A percentile compares a stretch with the other conserved stretches of the same genome.
Conservation (phyloP, 2,888 invertebrate species). For the Agrilus cyanescens region DNA sequence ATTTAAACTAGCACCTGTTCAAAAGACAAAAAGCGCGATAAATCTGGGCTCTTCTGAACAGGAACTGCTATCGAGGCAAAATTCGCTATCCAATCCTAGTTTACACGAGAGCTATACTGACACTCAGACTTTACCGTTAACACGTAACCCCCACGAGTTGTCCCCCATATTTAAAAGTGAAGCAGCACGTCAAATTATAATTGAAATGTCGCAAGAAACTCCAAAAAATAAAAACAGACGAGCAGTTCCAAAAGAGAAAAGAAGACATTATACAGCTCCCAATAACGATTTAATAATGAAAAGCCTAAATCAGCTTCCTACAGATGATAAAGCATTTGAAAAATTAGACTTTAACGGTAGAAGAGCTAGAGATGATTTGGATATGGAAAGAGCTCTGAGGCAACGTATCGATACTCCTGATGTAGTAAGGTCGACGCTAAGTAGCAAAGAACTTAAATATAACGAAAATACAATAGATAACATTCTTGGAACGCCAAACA, state of each 20-base stretch:
- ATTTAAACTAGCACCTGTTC: slow-evolving; percentile 24
- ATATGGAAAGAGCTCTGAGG: slow-evolving; percentile 74
- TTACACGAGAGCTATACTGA: slow-evolving; percentile 22
- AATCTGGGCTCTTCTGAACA: slow-evolving; percentile 16
- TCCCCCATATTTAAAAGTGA: slow-evolving; percentile 79
- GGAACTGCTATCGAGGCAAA: slow-evolving; percentile 21
- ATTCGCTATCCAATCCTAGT: slow-evolving; percentile 24
- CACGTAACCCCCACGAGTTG: slow-evolving; percentile 41
- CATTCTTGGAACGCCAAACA: slow-evolving; percentile 75
- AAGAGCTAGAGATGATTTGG: slow-evolving; percentile 70
- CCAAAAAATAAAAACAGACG: slow-evolving; percentile 39
- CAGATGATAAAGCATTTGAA: slow-evolving; percentile 25
- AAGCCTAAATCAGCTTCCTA: slow-evolving; percentile 28
- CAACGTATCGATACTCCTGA: slow-evolving; percentile 70
- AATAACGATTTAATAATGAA: slow-evolving; percentile 38
- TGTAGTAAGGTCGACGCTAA: slow-evolving; percentile 73
- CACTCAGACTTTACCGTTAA: slow-evolving; percentile 7
- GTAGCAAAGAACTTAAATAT: slow-evolving; percentile 50
- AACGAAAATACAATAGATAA: slow-evolving; percentile 78
- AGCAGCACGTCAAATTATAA: slow-evolving; percentile 75
- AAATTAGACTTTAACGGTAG: slow-evolving; percentile 30
- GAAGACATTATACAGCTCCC: slow-evolving; percentile 80
- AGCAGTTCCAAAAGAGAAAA: slow-evolving; percentile 68
- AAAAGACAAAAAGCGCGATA: slow-evolving; percentile 21
- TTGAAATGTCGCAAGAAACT: slow-evolving; percentile 51